These are phyloP conservation scores for Alviniconcha marisindica DNA, from an alignment of 1,140 invertebrate genomes.

Conservation along the genomic window DNA sequence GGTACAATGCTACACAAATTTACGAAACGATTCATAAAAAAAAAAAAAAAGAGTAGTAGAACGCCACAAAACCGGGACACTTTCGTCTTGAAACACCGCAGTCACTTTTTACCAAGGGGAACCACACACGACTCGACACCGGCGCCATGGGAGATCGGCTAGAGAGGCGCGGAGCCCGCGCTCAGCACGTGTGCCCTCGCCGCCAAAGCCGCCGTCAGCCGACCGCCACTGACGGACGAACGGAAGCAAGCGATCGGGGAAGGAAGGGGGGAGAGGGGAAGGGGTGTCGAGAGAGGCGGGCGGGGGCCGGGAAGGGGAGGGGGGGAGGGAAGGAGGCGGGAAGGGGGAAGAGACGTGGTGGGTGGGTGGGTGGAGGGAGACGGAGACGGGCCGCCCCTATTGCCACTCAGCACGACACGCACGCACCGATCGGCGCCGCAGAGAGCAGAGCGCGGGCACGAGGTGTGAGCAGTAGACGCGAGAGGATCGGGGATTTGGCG, in stretches of 20 bases:
- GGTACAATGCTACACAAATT: too few relatives aligned
- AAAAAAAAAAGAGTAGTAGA: too few relatives aligned
- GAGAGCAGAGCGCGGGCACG: background rate
- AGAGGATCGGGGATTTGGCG: conserved; percentile 30
- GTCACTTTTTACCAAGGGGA: background rate
- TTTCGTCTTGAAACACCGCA: too few relatives aligned
- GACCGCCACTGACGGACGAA: conserved; percentile 30
- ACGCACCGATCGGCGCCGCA: conserved; percentile 25
- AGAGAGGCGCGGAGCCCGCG: conserved; percentile 12
- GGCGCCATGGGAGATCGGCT: conserved; percentile 24
- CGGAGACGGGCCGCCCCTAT: background rate
- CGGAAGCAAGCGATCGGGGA: conserved; percentile 34
- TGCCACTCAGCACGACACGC: conserved; percentile 29
- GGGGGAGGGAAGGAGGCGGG: background rate
- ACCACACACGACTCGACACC: background rate
- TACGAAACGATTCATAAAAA: too few relatives aligned
- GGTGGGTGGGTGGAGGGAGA: background rate
- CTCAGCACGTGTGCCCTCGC: conserved; percentile 32
- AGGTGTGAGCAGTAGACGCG: conserved; percentile 38
- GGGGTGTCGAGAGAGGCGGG: conserved; percentile 7
- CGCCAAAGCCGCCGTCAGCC: conserved; percentile 19
- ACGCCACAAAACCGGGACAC: too few relatives aligned
- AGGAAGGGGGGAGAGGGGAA: conserved; percentile 9
- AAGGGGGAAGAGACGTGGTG: background rate
- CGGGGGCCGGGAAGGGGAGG: background rate